Evolutionary conservation across 2,113 vertebrate genomes (phyloP), one percentile per base, ranked within the genome.

Genomic region (Embiotoca jacksoni): DNA sequence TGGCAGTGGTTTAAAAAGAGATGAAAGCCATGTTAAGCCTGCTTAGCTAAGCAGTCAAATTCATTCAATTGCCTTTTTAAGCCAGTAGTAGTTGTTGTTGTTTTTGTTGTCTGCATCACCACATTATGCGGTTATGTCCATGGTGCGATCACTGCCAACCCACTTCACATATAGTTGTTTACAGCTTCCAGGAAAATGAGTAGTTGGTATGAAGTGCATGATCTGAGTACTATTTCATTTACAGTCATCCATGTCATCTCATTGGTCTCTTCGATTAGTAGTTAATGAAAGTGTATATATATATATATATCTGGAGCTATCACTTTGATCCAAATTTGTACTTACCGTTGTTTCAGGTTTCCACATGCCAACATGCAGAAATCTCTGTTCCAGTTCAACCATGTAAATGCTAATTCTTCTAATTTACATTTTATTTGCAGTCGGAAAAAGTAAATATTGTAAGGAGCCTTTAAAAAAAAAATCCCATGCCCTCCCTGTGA

Each of bases 11-110:
- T 85, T 79, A 61, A 88, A 23, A 90, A 78, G 76, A 89, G 88
- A 86, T 86, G 82, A 89, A 90, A 81, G 86, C 88, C 78, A 81
- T 89, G 65, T 68, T 83, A 86, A 88, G 72, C 81, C 72, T 82
- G 83, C 83, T 81, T 75, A 73, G 65, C 74, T 75, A 57, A 80
- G 76, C 72, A 82, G 75, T 56, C 54, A n/a, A 56, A 77, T 75
- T 82, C 41, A 88, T 87, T 83, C 47, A 79, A 41, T 68, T 75
- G 80, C 87, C 74, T 65, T 89, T 89, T 88, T 82, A 84, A 85
- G 80, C 63, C 72, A 32, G 10, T 63, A 74, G 73, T 69, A 55
- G 81, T 82, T 76, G 73, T 60, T 78, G 79, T 82, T 83, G 66
- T 74, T 23, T 23, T 23, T 80, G 64, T 64, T 56, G 62, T 73